Conservation (phyloP, 2,797 vertebrate genomes). For the Emys orbicularis region DNA sequence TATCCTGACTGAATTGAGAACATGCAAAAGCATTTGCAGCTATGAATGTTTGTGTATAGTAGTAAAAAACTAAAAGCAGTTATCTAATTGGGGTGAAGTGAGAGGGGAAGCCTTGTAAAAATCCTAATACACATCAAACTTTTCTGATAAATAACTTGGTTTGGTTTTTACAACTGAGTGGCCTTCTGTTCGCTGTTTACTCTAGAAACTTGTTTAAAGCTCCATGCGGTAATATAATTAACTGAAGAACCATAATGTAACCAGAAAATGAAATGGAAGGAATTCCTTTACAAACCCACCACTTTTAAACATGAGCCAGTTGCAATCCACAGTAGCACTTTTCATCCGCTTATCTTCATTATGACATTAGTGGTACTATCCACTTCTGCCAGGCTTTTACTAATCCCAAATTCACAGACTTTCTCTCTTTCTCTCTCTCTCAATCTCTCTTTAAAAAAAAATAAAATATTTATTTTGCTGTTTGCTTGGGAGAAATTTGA, state of each 20-base stretch:
- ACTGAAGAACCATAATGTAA: slow-evolving; percentile 63
- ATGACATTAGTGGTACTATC: slow-evolving; percentile 45
- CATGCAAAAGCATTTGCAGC: rapidly evolving
- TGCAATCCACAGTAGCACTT: slow-evolving; percentile 61
- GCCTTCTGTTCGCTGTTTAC: slow-evolving; percentile 44
- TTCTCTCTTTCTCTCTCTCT: not conserved
- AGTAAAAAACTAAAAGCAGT: not conserved
- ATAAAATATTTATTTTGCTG: not conserved
- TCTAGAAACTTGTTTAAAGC: slow-evolving; percentile 52
- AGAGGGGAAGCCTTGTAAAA: not conserved
- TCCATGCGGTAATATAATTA: slow-evolving; percentile 64
- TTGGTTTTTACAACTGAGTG: slow-evolving; percentile 40
- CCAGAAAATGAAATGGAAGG: slow-evolving; percentile 68
- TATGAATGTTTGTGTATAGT: rapidly evolving
- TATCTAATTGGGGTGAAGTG: not conserved
- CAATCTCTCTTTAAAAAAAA: not conserved
- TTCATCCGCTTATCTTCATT: slow-evolving; percentile 75
- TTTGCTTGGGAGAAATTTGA: not conserved
- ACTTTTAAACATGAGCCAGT: slow-evolving; percentile 39
- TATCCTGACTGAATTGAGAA: not conserved
- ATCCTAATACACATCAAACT: not conserved
- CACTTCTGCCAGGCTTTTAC: slow-evolving; percentile 47
- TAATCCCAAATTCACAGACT: not conserved
- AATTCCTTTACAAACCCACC: slow-evolving; percentile 69
- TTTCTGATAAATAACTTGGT: not conserved